These are phyloP conservation scores for Gryon sp. DNA, from an alignment of 1,140 invertebrate genomes.

Conservation along the genomic window DNA sequence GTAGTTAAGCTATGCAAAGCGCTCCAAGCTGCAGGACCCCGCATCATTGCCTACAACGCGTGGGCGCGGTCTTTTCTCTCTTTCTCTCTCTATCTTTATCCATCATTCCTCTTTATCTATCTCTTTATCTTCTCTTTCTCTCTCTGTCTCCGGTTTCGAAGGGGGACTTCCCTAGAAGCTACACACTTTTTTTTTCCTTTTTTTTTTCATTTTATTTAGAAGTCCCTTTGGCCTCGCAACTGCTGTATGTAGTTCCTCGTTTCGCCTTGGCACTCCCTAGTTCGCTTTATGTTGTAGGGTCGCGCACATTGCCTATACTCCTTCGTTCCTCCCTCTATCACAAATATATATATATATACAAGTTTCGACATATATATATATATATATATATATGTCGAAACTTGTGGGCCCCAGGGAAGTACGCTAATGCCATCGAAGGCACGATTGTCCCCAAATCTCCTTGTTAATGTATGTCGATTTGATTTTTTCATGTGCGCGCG, in stretches of 20 bases:
- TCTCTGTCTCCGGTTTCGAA: too few relatives aligned
- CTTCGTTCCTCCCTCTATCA: constrained; percentile 36
- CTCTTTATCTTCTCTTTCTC: too few relatives aligned
- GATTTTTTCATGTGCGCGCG: constrained; percentile 11
- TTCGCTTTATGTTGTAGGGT: constrained; percentile 45
- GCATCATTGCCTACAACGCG: constrained; percentile 61
- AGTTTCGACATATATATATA: background rate
- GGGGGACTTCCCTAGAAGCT: constrained; percentile 68
- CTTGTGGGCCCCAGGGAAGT: constrained; percentile 32
- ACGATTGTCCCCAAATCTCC: constrained; percentile 33
- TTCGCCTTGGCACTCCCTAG: constrained; percentile 54
- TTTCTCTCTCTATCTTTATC: too few relatives aligned
- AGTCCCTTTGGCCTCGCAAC: constrained; percentile 68
- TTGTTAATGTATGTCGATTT: constrained; percentile 10
- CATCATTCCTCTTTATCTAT: too few relatives aligned
- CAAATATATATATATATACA: constrained; percentile 10
- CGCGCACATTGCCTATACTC: constrained; percentile 30
- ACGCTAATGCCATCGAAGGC: constrained; percentile 10
- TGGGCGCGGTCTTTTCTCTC: constrained; percentile 71
- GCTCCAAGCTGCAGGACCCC: constrained; percentile 60
- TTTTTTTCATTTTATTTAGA: constrained; percentile 66
- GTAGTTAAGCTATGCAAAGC: constrained; percentile 54
- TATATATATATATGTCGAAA: constrained; percentile 13
- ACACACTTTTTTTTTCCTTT: constrained; percentile 14
- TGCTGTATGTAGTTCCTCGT: constrained; percentile 61